Evolutionary conservation across 2,888 invertebrate genomes (phyloP).

Genomic region (Plusia festucae): DNA sequence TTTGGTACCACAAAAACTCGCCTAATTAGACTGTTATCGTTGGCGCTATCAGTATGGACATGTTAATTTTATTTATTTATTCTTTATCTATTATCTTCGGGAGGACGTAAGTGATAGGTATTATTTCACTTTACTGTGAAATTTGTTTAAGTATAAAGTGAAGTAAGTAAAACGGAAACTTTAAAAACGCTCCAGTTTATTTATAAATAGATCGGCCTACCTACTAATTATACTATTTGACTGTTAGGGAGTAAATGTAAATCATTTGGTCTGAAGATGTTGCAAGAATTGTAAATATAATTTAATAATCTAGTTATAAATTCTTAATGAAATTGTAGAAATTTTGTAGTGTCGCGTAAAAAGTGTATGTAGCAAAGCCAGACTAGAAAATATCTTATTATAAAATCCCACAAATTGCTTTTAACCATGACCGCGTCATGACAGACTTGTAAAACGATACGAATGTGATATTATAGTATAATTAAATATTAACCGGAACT

Average conservation of each 20-base stretch:
- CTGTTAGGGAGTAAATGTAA: constrained; percentile 23
- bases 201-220: neutral
- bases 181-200: neutral
- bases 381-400: constrained; percentile 26
- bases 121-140: constrained; percentile 44
- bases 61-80: constrained; percentile 60
- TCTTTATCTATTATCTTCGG: constrained; percentile 48
- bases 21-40: constrained; percentile 60
- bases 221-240: constrained; percentile 15
- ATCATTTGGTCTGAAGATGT: constrained; percentile 27
- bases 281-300: constrained; percentile 48
- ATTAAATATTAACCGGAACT: constrained; percentile 50
- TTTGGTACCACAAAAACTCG: constrained; percentile 59
- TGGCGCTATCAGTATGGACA: constrained; percentile 57
- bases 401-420: constrained; percentile 13
- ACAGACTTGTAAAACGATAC: constrained; percentile 42
- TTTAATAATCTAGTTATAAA: constrained; percentile 28
- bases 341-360: constrained; percentile 10
- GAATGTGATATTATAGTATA: constrained; percentile 61
- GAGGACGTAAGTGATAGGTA: constrained; percentile 45
- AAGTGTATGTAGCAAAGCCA: constrained; percentile 13
- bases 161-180: constrained; percentile 25
- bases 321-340: constrained; percentile 14
- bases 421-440: constrained; percentile 30
- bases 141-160: constrained; percentile 30